Evolutionary conservation across 2,797 vertebrate genomes (phyloP).

Genomic region (Mallotus villosus): DNA sequence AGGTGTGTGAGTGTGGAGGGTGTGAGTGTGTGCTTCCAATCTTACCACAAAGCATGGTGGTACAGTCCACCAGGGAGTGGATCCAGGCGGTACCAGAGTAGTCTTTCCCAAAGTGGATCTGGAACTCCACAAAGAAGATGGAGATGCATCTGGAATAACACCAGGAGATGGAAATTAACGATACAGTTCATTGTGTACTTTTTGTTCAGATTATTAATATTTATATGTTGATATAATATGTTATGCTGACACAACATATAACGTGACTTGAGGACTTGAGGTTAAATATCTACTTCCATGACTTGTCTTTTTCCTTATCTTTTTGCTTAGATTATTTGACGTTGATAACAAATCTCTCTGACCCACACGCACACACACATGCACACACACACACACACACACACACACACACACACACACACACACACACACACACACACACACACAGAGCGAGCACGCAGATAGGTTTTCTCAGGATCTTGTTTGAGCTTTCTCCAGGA

Average conservation of each 20-base stretch:
- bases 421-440: neutral
- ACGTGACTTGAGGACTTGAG: neutral
- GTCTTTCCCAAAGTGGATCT: slow-evolving; percentile 87
- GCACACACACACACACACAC: neutral
- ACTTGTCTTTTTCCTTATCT: neutral
- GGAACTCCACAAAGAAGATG: slow-evolving; percentile 95
- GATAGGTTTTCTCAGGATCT: neutral
- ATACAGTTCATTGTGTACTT: neutral
- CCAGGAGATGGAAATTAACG: neutral
- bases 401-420: neutral
- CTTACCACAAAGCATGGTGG: slow-evolving; percentile 95
- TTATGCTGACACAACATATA: neutral
- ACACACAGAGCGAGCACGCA: neutral
- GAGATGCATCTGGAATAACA: slow-evolving; percentile 86
- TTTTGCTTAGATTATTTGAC: too few species aligned
- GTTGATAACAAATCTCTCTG: neutral
- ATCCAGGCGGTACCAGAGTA: slow-evolving; percentile 94
- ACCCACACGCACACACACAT: neutral
- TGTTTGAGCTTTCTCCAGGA: neutral
- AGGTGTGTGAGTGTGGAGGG: neutral
- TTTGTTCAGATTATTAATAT: neutral
- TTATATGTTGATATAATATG: neutral
- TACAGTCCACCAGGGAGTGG: slow-evolving; percentile 92
- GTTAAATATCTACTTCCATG: too few species aligned
- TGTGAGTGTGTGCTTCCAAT: slow-evolving; percentile 20